Base-by-base conservation (phyloP, 2,888 invertebrate species). In the Lypha dubia region DNA sequence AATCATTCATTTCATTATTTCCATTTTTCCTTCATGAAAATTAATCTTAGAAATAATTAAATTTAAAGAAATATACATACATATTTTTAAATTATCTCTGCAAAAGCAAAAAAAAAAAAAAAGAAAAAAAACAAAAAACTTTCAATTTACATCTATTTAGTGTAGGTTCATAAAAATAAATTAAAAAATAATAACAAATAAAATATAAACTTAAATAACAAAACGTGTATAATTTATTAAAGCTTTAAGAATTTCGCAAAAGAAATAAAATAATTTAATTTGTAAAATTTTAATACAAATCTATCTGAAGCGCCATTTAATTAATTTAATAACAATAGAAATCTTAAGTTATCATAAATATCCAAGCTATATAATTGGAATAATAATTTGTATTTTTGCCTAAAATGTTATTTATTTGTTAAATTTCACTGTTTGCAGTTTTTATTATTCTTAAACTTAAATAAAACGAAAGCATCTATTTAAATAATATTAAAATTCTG, bases 201-300 rank as follows among this genome's bases (percentile, higher is more conserved):
- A 56, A 32, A 32, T 20, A 56, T 28, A 28, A 28, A 28, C 2
- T 11, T 51, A 17, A 17, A 17, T 3, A 35, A 60, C 13, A 20
- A 60, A 60, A 38, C 20, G 20, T 60, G 38, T 38, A 13, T 38
- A 60, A n/a, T n/a, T n/a, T n/a, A n/a, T 13, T 28, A 32, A 60
- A 76, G 67, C 58, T 67, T 76, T 76, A 67, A 67, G 41, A 76
- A 56, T 58, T 77, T 76, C 58, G 67, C 11, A 32, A 58, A 67
- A 53, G 65, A 67, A 67, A 76, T 67, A 76, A 67, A 76, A 76
- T 32, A 49, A 58, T 46, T n/a, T 56, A 17, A 68, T 75, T 60
- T 67, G 35, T 76, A 67, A 58, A 38, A 38, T 58, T 49, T 63
- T 73, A 65, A 56, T 20, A 58, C 15, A 41, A n/a, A n/a, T n/a